A percentile compares a stretch with the other conserved stretches of the same genome.
Evolutionary conservation across 2,113 vertebrate species (phyloP).

Genomic region (Brachyistius frenatus): DNA sequence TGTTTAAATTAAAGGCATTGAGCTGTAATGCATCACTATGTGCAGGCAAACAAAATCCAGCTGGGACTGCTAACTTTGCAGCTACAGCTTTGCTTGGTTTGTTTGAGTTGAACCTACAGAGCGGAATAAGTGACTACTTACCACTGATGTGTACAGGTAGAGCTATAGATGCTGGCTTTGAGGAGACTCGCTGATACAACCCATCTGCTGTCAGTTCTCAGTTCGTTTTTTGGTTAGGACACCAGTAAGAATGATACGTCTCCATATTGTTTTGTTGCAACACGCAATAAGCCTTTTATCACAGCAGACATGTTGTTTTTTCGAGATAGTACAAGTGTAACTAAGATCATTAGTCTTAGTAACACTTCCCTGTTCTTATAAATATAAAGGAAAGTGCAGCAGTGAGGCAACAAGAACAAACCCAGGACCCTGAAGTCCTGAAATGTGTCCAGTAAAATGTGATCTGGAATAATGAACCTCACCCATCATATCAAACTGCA

Average conservation of each 20-base stretch:
- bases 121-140: conserved; percentile 2
- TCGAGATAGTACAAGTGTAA: not conserved
- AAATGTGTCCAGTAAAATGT: no score
- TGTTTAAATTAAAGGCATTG: conserved; percentile 43
- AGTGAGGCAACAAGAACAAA: no score
- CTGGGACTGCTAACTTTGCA: conserved; percentile 36
- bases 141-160: not conserved
- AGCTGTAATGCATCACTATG: conserved; percentile 24
- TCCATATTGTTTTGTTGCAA: not conserved
- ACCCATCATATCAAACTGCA: no score
- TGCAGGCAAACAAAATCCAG: conserved; percentile 37
- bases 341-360: not conserved
- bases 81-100: conserved; percentile 9
- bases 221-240: not conserved
- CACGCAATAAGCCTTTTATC: not conserved
- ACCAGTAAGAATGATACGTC: no score
- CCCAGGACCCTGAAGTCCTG: no score
- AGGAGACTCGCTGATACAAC: not conserved
- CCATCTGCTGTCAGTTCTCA: not conserved
- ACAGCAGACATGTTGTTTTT: not conserved
- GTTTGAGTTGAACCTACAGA: conserved; percentile 1
- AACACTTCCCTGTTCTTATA: no score
- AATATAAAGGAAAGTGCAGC: no score
- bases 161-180: not conserved
- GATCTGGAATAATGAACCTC: no score